These are phyloP conservation scores for Andricus quercusramuli DNA, from an alignment of 2,888 invertebrate genomes.

Conservation along the genomic window DNA sequence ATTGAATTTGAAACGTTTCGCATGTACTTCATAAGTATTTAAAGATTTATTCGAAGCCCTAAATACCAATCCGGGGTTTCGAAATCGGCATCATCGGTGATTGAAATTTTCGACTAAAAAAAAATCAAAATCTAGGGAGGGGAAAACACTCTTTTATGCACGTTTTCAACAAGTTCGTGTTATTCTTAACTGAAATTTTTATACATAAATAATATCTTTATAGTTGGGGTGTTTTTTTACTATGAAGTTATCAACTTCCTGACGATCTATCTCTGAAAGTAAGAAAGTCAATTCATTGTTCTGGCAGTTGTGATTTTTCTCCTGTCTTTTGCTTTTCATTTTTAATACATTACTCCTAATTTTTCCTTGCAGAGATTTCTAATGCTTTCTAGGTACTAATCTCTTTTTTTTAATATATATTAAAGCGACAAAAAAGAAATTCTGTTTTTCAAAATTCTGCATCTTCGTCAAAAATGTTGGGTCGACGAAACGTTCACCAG, in stretches of 20 bases:
- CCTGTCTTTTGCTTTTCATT: not conserved
- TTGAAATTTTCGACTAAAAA: not conserved
- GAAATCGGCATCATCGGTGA: not conserved
- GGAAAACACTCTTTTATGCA: not conserved
- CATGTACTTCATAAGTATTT: conserved; percentile 18
- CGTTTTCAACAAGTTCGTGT: not conserved
- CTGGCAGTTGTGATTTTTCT: not conserved
- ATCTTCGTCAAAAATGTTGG: not conserved
- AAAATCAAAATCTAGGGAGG: not conserved
- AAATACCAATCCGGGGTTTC: not conserved
- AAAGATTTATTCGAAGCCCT: not conserved
- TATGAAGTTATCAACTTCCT: not conserved
- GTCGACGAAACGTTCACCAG: not conserved
- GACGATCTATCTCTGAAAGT: not conserved
- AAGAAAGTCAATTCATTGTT: not conserved
- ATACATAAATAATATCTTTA: not conserved
- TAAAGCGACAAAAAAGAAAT: no score
- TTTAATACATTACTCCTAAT: not conserved
- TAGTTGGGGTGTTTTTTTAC: not conserved
- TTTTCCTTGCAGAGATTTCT: not conserved
- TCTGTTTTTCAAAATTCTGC: no score
- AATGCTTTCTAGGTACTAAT: conserved; percentile 3
- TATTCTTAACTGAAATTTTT: not conserved
- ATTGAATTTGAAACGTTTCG: conserved; percentile 13
- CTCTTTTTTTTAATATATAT: not conserved